Percentiles rank a stretch among this genome's conserved stretches.
Evolutionary conservation across 1,140 invertebrate genomes (phyloP).

Genomic region (Diprion similis): DNA sequence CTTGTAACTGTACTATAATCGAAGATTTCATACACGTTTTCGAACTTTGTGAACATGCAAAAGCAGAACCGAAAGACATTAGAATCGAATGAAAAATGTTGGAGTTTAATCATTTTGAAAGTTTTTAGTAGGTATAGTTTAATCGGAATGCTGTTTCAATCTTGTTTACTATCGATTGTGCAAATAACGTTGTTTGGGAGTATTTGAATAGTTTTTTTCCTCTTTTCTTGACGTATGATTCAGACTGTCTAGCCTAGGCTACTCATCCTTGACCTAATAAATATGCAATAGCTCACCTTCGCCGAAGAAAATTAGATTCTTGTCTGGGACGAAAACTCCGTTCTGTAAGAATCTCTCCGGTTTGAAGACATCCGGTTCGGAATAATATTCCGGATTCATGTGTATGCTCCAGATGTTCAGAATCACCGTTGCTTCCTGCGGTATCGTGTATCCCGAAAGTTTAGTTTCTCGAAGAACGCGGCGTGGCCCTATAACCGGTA

Average conservation of each 20-base stretch:
- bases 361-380: conserved; percentile 72
- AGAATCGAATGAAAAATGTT: too few relatives aligned
- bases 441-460: conserved; percentile 71
- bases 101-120: too few relatives aligned
- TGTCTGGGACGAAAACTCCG: conserved; percentile 45
- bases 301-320: conserved; percentile 73
- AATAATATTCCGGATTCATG: conserved; percentile 68
- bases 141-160: not conserved
- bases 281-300: conserved; percentile 61
- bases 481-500: conserved; percentile 73
- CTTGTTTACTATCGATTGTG: not conserved
- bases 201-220: not conserved
- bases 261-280: conserved; percentile 4
- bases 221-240: conserved; percentile 22
- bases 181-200: not conserved
- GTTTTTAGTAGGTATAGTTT: not conserved
- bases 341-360: conserved; percentile 74
- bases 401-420: conserved; percentile 72
- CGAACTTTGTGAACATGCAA: too few relatives aligned
- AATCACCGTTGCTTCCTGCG: conserved; percentile 70
- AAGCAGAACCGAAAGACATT: too few relatives aligned
- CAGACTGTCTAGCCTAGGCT: conserved; percentile 10
- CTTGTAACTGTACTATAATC: too few relatives aligned
- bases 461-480: conserved; percentile 66
- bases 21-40: too few relatives aligned